Conservation (phyloP, 2,797 vertebrate genomes). For the Hipposideros larvatus region DNA sequence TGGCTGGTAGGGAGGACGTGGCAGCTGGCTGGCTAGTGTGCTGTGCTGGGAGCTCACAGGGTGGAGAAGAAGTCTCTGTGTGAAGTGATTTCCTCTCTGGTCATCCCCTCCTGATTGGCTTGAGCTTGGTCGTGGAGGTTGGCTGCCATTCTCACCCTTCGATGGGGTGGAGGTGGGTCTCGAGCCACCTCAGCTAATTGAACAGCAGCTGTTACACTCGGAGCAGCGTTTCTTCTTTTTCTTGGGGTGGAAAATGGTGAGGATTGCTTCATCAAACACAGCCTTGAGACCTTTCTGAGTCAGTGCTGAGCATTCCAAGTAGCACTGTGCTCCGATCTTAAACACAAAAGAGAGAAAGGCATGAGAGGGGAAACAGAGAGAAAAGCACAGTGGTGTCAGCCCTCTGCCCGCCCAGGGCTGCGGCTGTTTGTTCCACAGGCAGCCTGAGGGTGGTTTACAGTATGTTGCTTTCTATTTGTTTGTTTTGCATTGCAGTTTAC, state of each 20-base stretch:
- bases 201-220: slow-evolving; percentile 87
- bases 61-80: slow-evolving; percentile 8
- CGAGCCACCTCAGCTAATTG: slow-evolving; percentile 87
- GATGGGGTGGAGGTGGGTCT: background rate
- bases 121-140: slow-evolving; percentile 47
- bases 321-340: slow-evolving; percentile 94
- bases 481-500: background rate
- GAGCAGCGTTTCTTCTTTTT: slow-evolving; percentile 90
- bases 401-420: background rate
- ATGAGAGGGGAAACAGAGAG: background rate
- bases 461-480: background rate
- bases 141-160: slow-evolving; percentile 45
- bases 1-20: slow-evolving; percentile 61
- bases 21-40: slow-evolving; percentile 61
- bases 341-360: slow-evolving; percentile 65
- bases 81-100: slow-evolving; percentile 75
- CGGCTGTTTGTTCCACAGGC: background rate
- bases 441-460: background rate
- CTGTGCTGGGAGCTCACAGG: slow-evolving; percentile 71
- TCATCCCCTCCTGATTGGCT: slow-evolving; percentile 77
- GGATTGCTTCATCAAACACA: slow-evolving; percentile 94
- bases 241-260: slow-evolving; percentile 94
- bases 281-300: slow-evolving; percentile 95
- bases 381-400: too few relatives aligned
- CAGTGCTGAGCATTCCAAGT: slow-evolving; percentile 93